Evolutionary conservation across 2,797 vertebrate genomes (phyloP).

Genomic region (Momotus momota): DNA sequence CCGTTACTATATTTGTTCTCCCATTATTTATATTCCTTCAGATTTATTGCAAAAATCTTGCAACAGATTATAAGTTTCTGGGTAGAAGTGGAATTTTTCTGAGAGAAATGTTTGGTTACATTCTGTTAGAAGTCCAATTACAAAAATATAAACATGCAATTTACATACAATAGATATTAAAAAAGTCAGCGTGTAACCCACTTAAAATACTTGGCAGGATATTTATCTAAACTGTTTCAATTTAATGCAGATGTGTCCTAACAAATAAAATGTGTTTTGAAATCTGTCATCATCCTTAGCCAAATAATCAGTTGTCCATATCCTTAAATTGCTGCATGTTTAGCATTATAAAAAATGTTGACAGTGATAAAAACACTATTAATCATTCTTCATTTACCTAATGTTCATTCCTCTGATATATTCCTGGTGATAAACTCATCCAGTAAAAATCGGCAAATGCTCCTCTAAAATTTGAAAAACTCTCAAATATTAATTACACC

Average conservation of each 20-base stretch:
- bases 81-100: background rate
- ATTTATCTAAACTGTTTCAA: background rate
- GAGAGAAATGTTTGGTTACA: conserved; percentile 20
- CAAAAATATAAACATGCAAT: conserved; percentile 22
- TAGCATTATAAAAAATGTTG: background rate
- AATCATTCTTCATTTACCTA: background rate
- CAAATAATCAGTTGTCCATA: background rate
- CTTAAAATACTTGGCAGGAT: conserved; percentile 13
- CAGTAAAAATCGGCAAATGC: background rate
- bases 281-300: background rate
- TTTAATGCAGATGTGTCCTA: conserved; percentile 18
- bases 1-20: conserved; percentile 19
- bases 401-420: background rate
- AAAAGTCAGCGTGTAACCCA: conserved; percentile 8
- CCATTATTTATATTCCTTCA: conserved; percentile 17
- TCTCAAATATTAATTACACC: background rate
- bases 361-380: background rate
- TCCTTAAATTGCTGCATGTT: background rate
- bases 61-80: conserved; percentile 20
- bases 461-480: background rate
- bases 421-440: background rate
- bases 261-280: conserved; percentile 25
- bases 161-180: conserved; percentile 34
- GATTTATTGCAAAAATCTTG: conserved; percentile 32
- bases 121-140: conserved; percentile 29